Base-by-base conservation (phyloP, 2,113 vertebrate species). In the Elaphurus davidianus region DNA sequence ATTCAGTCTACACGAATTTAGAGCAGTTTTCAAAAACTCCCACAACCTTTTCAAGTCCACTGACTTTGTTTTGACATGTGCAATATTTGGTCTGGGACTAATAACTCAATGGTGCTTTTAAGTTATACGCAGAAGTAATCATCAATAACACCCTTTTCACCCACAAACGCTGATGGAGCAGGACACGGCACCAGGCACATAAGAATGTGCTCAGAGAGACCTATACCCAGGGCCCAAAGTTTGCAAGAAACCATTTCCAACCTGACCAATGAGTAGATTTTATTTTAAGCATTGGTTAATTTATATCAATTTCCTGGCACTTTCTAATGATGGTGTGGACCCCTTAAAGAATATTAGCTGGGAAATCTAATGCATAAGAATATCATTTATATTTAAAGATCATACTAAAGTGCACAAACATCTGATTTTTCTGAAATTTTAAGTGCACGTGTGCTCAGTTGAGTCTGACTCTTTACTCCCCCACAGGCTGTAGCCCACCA, bases 41-140 rank as follows among this genome's bases (percentile, higher is more conserved):
- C 78, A 76, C n/a, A 59, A 76, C n/a, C n/a, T 55, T 96, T 90
- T 50, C 40, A 54, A 30, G 71, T 64, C 76, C 33, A 76, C 21
- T 57, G 33, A 45, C 47, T 97, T 97, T 95, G 64, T 97, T 94
- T 94, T 59, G 88, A 92, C 76, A 59, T 76, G 85, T 25, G 60
- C 30, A 86, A 36, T 85, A 60, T 87, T 94, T 91, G 67, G 64
- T 67, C 59, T 94, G 40, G 76, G 50, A 67, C 30, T 82, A 88
- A 89, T 62, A 78, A 54, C 14, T 87, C 55, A 50, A 43, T 55
- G 33, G 85, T 78, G 43, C 30, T 93, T 59, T 36, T 45, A 94
- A 84, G 88, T 50, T 13, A 40, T 4, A 74, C n/a, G 50, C 25
- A 89, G 19, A 3, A 45, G 43, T 43, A 50, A 50, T 55, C 4